Base-by-base conservation (phyloP, 2,888 invertebrate genomes). In the Piscicola geometra region DNA sequence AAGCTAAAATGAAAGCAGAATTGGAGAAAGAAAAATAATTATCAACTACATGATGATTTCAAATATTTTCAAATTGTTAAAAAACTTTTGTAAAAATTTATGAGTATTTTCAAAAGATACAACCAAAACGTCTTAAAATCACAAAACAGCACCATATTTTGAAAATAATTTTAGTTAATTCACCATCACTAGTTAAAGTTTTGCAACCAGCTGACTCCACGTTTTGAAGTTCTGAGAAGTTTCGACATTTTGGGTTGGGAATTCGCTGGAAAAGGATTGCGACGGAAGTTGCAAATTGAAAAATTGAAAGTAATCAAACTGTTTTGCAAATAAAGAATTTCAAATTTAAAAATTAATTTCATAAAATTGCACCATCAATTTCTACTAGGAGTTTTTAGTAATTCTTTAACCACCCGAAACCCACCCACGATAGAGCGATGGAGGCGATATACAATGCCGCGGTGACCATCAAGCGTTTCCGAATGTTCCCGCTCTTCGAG, bases 401-500 rank as follows among this genome's bases (percentile, higher is more conserved):
- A n/a, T n/a, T n/a, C n/a, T n/a, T n/a, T n/a, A n/a, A n/a, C n/a
- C n/a, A n/a, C n/a, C n/a, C n/a, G n/a, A n/a, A n/a, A n/a, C n/a
- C n/a, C n/a, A n/a, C n/a, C n/a, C n/a, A n/a, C n/a, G n/a, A 41
- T 56, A 18, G 3, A 56, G 25, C n/a, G 60, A 56, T 56, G 32
- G 75, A 78, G 32, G 67, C 75, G 18, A 41, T 78, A 32, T 35
- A 75, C 50, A 95, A 97, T 88, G 90, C 97, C 89, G 97, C 98
- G 88, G 96, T 95, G 88, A 94, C 94, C 90, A 94, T 99, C 88
- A 94, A 95, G 82, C 95, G 97, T 87, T 89, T 98, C 82, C 96
- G 97, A 89, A 98, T 99, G 97, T 99, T 92, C 86, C 99, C 99
- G 75, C 98, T 96, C 88, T 99, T 99, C 87, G 98, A 99, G 86